phyloP scores from a whole-genome alignment of 2,888 invertebrate species.

The Cheiracanthium punctorium region DNA sequence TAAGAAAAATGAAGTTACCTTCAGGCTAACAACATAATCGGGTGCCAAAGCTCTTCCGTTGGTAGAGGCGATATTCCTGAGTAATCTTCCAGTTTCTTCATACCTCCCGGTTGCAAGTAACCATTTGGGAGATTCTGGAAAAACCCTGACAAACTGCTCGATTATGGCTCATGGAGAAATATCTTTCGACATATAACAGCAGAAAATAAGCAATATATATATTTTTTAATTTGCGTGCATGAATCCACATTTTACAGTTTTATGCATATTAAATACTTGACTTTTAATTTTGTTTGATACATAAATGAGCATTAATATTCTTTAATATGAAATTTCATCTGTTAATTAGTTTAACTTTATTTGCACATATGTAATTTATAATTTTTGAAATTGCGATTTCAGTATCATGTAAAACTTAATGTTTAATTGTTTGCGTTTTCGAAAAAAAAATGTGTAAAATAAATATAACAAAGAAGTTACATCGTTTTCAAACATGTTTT shows the following conservation, averaged over 20 bases:
- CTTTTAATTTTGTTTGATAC: no score
- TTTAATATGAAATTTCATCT: no score
- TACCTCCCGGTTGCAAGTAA: constrained; percentile 85
- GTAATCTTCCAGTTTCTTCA: constrained; percentile 83
- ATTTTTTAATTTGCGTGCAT: neutral
- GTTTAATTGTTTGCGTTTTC: no score
- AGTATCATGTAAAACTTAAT: no score
- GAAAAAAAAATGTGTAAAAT: no score
- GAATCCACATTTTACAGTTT: neutral
- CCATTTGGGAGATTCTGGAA: constrained; percentile 91
- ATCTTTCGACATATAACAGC: neutral
- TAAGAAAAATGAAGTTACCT: constrained; percentile 76
- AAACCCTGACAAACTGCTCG: constrained; percentile 75
- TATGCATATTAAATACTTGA: no score
- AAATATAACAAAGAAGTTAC: no score
- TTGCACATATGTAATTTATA: no score
- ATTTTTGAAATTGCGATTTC: no score
- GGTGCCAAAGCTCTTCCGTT: constrained; percentile 83
- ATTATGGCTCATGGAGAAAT: constrained; percentile 62
- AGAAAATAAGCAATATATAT: neutral
- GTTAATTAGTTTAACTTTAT: no score
- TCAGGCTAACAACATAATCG: constrained; percentile 82
- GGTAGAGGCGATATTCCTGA: constrained; percentile 84
- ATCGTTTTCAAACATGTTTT: no score
- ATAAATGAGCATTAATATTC: no score